Conservation (phyloP, 2,113 vertebrate species). For the Sakesphorus luctuosus region DNA sequence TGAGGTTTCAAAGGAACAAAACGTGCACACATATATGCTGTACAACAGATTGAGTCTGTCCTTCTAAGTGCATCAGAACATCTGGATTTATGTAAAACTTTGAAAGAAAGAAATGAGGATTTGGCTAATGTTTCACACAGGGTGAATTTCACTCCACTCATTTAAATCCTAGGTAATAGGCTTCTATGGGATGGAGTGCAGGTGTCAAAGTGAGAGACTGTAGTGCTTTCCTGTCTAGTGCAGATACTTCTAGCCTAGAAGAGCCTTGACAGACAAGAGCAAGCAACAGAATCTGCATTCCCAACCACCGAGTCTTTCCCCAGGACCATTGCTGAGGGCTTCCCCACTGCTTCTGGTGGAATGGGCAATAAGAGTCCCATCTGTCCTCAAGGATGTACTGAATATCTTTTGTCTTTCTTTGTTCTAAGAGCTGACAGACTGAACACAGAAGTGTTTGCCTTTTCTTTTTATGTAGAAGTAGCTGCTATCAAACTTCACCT, state of each 20-base stretch:
- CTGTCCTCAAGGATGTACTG: background rate
- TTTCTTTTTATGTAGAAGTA: background rate
- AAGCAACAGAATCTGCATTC: fast-evolving
- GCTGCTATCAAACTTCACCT: background rate
- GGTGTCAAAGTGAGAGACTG: background rate
- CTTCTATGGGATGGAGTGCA: background rate
- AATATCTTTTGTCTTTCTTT: background rate
- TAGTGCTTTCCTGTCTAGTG: background rate
- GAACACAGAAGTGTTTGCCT: background rate
- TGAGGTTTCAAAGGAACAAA: background rate
- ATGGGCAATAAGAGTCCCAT: fast-evolving
- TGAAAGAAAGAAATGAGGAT: background rate
- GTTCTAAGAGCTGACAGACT: background rate
- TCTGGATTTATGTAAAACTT: background rate
- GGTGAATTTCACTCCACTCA: background rate
- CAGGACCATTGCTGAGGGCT: background rate
- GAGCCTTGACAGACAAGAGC: background rate
- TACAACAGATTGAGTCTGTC: background rate
- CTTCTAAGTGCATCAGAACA: background rate
- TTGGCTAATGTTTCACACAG: background rate
- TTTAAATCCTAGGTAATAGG: background rate
- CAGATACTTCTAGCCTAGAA: background rate
- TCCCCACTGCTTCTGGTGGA: background rate
- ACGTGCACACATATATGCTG: background rate
- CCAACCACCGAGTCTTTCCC: fast-evolving